phyloP scores from a whole-genome alignment of 1,140 invertebrate species.

The Drosophila kohkoa region DNA sequence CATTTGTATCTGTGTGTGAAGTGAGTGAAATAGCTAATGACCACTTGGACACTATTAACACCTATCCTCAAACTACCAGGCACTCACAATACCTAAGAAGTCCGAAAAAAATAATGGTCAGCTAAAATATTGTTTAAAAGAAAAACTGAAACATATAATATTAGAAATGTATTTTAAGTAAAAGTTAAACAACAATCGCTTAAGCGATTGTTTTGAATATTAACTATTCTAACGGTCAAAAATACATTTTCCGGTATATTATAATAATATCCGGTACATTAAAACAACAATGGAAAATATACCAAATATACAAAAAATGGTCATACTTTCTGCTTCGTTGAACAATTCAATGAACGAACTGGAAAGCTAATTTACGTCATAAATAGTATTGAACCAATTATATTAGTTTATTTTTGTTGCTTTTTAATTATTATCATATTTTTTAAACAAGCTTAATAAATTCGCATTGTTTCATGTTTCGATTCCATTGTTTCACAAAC shows the following conservation, averaged over 20 bases:
- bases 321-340: no score
- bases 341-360: no score
- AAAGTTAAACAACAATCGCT: no score
- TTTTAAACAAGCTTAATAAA: background rate
- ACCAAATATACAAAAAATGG: no score
- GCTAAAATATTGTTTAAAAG: background rate
- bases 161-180: no score
- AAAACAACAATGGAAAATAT: no score
- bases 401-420: background rate
- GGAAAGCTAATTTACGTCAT: no score
- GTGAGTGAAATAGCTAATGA: slow-evolving; percentile 11
- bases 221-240: no score
- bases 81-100: background rate
- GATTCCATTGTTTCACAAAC: background rate
- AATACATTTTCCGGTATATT: no score
- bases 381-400: no score
- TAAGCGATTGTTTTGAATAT: no score
- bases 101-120: background rate
- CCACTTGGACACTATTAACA: slow-evolving; percentile 34
- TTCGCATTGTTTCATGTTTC: background rate
- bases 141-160: background rate
- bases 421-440: background rate
- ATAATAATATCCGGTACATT: no score
- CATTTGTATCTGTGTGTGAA: background rate
- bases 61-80: slow-evolving; percentile 27